Percentiles rank a stretch among this genome's conserved stretches.
Evolutionary conservation across 2,113 vertebrate species (phyloP).

Genomic region (Gymnogyps californianus): DNA sequence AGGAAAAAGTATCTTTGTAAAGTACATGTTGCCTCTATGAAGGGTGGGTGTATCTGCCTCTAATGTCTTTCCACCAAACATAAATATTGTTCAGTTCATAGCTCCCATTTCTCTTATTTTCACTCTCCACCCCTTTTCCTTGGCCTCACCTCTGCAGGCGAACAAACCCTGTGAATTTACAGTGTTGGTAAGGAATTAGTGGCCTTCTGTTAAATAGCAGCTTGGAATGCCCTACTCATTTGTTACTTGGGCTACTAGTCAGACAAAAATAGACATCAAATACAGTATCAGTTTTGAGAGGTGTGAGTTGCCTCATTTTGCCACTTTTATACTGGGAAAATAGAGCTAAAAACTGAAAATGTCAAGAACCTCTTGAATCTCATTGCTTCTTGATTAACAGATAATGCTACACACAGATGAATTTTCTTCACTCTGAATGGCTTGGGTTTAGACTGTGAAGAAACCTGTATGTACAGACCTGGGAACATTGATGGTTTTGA

Average conservation of each 20-base stretch:
- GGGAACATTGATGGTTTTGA: not conserved
- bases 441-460: not conserved
- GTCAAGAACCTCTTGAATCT: not conserved
- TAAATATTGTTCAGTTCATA: not conserved
- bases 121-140: not conserved
- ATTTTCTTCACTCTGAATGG: not conserved
- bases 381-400: not conserved
- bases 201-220: not conserved
- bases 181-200: not conserved
- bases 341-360: not conserved
- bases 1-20: not conserved
- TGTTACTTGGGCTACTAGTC: not conserved
- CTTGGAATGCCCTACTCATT: not conserved
- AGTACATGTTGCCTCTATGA: not conserved
- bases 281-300: not conserved
- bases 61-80: not conserved
- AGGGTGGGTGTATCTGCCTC: not conserved
- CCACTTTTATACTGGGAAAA: not conserved
- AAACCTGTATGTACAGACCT: accelerated
- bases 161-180: not conserved
- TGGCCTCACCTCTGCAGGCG: not conserved
- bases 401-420: not conserved
- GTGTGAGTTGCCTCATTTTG: not conserved
- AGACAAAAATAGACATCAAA: not conserved
- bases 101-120: not conserved